phyloP scores from a whole-genome alignment of 2,113 vertebrate species.

The Nanger granti region DNA sequence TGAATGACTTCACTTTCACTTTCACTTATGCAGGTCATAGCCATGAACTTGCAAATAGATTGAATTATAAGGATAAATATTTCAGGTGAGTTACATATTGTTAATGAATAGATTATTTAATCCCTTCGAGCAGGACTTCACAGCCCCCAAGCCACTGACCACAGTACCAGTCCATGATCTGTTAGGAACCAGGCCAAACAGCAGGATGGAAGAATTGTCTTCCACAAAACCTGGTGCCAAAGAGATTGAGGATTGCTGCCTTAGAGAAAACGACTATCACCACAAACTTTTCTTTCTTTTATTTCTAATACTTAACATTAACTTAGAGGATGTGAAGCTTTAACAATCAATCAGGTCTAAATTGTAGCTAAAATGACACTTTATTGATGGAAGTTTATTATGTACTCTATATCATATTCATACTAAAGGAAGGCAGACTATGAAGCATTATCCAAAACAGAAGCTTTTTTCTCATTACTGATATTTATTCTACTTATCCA shows the following conservation, averaged over 20 bases:
- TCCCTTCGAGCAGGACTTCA: background rate
- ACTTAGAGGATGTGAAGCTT: background rate
- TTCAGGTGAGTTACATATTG: background rate
- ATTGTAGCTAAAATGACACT: conserved; percentile 24
- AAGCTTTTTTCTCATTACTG: background rate
- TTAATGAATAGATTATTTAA: conserved; percentile 42
- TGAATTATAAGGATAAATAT: background rate
- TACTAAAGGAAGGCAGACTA: background rate
- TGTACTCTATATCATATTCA: background rate
- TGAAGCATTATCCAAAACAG: background rate
- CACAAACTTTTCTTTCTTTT: background rate
- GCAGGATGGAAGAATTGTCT: background rate
- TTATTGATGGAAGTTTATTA: conserved; percentile 38
- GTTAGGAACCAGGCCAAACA: background rate
- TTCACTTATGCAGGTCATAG: background rate
- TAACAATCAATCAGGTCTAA: conserved; percentile 26
- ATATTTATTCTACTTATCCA: background rate
- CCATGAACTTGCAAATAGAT: background rate
- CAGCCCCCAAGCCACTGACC: background rate
- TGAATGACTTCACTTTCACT: no score
- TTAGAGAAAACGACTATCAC: conserved; percentile 3
- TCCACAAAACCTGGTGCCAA: background rate
- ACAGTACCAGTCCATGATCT: background rate
- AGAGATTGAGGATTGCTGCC: background rate
- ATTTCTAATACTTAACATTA: conserved; percentile 26